Evolutionary conservation across 2,888 invertebrate genomes (phyloP), one percentile per base, ranked within the genome.

Genomic region (Lacanobia oleracea): DNA sequence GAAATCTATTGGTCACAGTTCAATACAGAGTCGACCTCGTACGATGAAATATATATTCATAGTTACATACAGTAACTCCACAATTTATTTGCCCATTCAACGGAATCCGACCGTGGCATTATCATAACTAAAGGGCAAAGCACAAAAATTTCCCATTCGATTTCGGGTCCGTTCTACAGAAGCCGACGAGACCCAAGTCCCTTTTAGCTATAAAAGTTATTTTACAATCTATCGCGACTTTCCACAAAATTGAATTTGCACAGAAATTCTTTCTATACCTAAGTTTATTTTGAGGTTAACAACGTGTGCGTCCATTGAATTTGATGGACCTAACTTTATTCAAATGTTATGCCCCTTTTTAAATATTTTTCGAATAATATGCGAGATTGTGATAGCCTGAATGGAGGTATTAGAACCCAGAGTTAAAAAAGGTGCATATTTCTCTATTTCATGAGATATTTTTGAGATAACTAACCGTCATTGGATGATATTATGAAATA

Each of bases 41-140:
- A 82, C 76, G 84, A 50, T 71, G 69, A 69, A 87, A 88, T 90
- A 87, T 90, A 87, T 88, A 90, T 90, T 90, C 88, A 89, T 87
- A 86, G 86, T 85, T 82, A 86, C 79, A 86, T 82, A 86, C 79
- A 86, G 85, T 78, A 63, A 72, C 80, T 75, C 86, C 87, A 82
- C 89, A 89, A 91, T 91, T 88, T 91, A 91, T 90, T 88, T 78
- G 75, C 73, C 75, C 79, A 79, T 84, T 83, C 86, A 75, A 75
- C 86, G 77, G 84, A 87, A 86, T 88, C 87, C 90, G 72, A 76
- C 73, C 83, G 72, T 87, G 76, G 79, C 77, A 91, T 92, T 91
- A 91, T 86, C 91, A 91, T 92, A 91, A 89, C 91, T 90, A 89
- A 76, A 91, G 87, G 87, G 84, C 72, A 81, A 88, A 86, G 86